Evolutionary conservation across 2,797 vertebrate species (phyloP).

Genomic region (Florisuga fusca): DNA sequence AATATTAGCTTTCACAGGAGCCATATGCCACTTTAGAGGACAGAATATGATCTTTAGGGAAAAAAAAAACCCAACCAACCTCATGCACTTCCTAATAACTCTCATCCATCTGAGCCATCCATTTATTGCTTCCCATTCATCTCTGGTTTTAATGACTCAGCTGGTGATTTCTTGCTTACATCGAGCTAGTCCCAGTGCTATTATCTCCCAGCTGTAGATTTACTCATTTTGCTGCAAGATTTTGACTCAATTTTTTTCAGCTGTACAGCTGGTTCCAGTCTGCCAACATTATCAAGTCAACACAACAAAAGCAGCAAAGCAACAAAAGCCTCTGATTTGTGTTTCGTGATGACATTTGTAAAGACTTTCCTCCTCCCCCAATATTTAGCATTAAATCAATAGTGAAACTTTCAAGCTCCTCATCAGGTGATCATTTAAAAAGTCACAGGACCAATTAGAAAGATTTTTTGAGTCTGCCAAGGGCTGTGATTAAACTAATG

Average conservation of each 20-base stretch:
- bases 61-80: background rate
- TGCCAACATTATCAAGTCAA: background rate
- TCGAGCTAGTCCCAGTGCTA: background rate
- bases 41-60: background rate
- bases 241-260: background rate
- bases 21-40: slow-evolving; percentile 36
- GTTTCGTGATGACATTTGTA: background rate
- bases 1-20: background rate
- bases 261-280: slow-evolving; percentile 32
- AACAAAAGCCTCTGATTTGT: background rate
- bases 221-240: slow-evolving; percentile 17
- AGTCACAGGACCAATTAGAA: slow-evolving; percentile 63
- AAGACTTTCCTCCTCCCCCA: background rate
- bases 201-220: slow-evolving; percentile 34
- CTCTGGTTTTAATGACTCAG: slow-evolving; percentile 54
- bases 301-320: background rate
- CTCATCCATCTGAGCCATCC: slow-evolving; percentile 9
- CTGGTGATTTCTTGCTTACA: slow-evolving; percentile 44
- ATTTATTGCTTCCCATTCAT: slow-evolving; percentile 50
- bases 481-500: background rate
- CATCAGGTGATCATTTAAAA: slow-evolving; percentile 48
- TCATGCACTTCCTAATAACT: slow-evolving; percentile 4
- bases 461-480: background rate
- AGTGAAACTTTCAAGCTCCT: slow-evolving; percentile 32
- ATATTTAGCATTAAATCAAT: slow-evolving; percentile 25